Evolutionary conservation across 2,888 invertebrate genomes (phyloP), one percentile per base, ranked within the genome.

Genomic region (Masnerella sp.): DNA sequence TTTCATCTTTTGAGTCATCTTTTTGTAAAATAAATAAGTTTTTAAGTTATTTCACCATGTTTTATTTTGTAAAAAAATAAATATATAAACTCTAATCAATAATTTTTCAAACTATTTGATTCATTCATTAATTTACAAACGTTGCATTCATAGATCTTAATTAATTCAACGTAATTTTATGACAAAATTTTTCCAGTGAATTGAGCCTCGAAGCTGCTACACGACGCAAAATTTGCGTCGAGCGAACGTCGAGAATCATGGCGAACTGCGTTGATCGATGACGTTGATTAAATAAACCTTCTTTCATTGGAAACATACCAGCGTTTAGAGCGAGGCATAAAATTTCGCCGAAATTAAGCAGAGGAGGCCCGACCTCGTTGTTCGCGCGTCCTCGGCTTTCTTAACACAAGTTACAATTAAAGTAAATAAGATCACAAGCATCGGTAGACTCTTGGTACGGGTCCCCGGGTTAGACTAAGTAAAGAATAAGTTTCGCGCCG

Each of bases 361-460:
- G 79, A 74, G 81, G 80, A 83, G 82, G 79, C 83, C 80, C 80
- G 82, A 83, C 79, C 76, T 34, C 61, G 74, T 59, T 67, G 78
- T 80, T 80, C 85, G 82, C 80, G 84, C 83, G 78, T 84, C 82
- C 84, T 80, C 81, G 78, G 80, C 76, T 70, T 12, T 3, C 51
- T 67, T 58, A 65, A 74, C 75, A 77, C 62, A 80, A 62, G 62
- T 77, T 79, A 75, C 80, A 78, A 79, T 65, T 77, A 79, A 78
- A 81, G 81, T 85, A 85, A 84, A 80, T 84, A 86, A 86, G 81
- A 86, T 86, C 86, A 86, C 86, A 86, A 86, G 86, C 85, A 80
- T 85, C 83, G 81, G 81, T 81, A 82, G 76, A 79, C 74, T 74
- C 77, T 77, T 74, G 71, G 77, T 71, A 76, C 51, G 78, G 74